Conservation (phyloP, 2,113 vertebrate species). For the Elaphurus davidianus region DNA sequence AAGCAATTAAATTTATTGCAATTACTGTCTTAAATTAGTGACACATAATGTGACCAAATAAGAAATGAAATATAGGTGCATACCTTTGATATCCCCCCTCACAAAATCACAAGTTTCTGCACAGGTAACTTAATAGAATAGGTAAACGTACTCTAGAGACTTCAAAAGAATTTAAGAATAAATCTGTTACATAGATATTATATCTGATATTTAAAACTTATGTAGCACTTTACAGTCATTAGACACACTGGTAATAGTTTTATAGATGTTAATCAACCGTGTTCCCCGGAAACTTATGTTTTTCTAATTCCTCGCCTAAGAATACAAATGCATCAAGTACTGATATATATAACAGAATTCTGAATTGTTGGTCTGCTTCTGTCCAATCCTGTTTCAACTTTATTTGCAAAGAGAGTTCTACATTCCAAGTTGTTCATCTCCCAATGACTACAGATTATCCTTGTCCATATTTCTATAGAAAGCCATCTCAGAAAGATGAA, state of each 20-base stretch:
- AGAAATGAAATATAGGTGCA: background rate
- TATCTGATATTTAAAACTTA: background rate
- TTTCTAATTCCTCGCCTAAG: background rate
- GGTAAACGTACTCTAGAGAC: background rate
- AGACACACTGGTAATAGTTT: background rate
- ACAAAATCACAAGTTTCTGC: background rate
- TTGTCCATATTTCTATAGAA: slow-evolving; percentile 24
- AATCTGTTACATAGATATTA: background rate
- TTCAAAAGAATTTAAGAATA: background rate
- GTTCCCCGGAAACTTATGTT: background rate
- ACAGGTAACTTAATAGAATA: background rate
- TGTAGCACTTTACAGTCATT: background rate
- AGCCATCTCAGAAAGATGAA: slow-evolving; percentile 10
- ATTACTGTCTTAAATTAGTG: background rate
- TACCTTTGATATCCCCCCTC: background rate
- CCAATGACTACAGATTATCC: background rate
- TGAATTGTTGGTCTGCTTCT: background rate
- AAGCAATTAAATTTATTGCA: background rate
- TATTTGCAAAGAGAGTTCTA: background rate
- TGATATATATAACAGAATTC: background rate
- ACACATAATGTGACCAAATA: background rate
- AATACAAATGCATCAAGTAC: background rate
- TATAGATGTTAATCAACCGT: background rate
- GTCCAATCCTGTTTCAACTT: background rate
- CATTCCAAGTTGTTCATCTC: background rate